Evolutionary conservation across 1,140 invertebrate species (phyloP).

Genomic region (Drosophila nebulosa): DNA sequence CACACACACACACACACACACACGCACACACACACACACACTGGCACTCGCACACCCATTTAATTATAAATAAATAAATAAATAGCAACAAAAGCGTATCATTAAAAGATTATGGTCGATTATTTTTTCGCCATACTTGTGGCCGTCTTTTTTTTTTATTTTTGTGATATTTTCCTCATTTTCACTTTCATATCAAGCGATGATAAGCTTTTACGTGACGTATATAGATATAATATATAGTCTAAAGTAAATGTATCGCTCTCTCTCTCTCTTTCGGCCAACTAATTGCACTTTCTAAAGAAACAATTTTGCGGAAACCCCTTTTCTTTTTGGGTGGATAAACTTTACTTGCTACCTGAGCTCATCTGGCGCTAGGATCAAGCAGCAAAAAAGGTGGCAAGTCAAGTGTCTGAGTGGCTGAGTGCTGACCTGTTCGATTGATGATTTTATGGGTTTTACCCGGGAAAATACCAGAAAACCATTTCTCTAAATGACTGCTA

Average conservation of each 20-base stretch:
- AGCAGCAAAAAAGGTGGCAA: neutral
- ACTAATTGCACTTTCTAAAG: neutral
- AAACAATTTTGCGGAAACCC: neutral
- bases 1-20: neutral
- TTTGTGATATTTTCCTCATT: conserved; percentile 39
- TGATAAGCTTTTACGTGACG: conserved; percentile 61
- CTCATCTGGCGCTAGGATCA: neutral
- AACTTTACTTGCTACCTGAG: neutral
- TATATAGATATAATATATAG: conserved; percentile 29
- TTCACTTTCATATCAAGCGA: conserved; percentile 64
- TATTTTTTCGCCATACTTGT: conserved; percentile 25
- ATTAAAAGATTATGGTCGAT: conserved; percentile 27
- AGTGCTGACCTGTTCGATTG: conserved; percentile 40
- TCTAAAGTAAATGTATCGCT: too few species aligned
- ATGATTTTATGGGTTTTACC: conserved; percentile 77
- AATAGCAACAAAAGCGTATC: conserved; percentile 37
- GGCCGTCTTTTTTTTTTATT: conserved; percentile 6
- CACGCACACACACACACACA: conserved; percentile 8
- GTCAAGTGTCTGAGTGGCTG: conserved; percentile 2
- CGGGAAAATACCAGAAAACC: conserved; percentile 41
- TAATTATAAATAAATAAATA: conserved; percentile 15
- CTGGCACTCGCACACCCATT: neutral
- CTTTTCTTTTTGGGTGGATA: neutral
- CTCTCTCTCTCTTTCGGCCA: neutral
- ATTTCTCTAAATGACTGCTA: conserved; percentile 23